phyloP scores from a whole-genome alignment of 2,797 vertebrate genomes.

The Zalophus californianus region DNA sequence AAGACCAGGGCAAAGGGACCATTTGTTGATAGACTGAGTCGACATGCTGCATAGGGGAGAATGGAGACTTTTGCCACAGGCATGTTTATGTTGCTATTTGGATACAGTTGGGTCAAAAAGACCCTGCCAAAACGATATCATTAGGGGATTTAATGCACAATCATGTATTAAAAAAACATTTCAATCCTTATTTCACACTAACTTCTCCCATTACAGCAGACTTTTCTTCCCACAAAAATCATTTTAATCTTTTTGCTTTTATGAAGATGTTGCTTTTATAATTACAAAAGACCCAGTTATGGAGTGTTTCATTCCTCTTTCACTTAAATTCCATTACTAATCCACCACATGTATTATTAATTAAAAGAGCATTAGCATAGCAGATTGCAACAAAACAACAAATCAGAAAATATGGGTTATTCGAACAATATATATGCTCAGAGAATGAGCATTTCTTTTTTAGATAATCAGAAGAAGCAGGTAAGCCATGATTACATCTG shows the following conservation, averaged over 20 bases:
- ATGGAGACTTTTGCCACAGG: not conserved
- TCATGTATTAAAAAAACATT: not conserved
- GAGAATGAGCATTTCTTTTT: not conserved
- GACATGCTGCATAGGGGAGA: rapidly evolving
- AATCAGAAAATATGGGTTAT: not conserved
- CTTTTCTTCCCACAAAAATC: not conserved
- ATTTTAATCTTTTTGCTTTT: not conserved
- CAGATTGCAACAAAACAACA: not conserved
- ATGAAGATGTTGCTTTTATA: not conserved
- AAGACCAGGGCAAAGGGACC: not conserved
- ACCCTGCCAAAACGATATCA: not conserved
- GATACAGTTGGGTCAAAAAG: not conserved
- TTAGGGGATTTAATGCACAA: not conserved
- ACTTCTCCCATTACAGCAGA: not conserved
- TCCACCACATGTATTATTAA: not conserved
- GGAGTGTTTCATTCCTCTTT: not conserved
- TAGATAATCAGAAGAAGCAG: not conserved
- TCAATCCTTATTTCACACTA: not conserved
- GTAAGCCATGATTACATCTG: not conserved
- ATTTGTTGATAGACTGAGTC: not conserved
- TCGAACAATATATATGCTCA: not conserved
- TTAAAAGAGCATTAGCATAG: not conserved
- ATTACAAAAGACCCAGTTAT: not conserved
- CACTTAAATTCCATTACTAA: not conserved
- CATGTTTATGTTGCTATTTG: not conserved